Evolutionary conservation across 2,113 vertebrate genomes (phyloP), one percentile per base, ranked within the genome.

Genomic region (Vulpes lagopus): DNA sequence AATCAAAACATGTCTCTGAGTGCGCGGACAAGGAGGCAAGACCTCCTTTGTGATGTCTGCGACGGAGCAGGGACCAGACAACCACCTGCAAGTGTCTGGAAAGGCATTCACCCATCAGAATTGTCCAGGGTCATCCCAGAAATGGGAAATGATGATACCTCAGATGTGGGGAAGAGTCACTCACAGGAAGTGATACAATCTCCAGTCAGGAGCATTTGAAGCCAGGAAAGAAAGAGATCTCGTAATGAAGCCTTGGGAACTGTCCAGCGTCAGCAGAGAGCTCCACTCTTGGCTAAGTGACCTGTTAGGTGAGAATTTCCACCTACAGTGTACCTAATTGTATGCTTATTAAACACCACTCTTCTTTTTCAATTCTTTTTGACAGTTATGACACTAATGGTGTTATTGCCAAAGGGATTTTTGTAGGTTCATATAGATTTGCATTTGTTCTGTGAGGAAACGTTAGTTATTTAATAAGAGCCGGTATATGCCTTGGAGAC

Each of bases 331-430:
- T 78, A 74, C 53, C 43, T 87, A 84, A 78, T 25, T 79, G 5
- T 51, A 55, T 92, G n/a, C 71, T 92, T 89, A 82, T 62, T 83
- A 79, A 94, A 86, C 12, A 76, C n/a, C 3, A 55, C 20, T 65
- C 49, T 59, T 82, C 32, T 35, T 91, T 74, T 73, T 51, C n/a
- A 89, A 27, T 80, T 88, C 57, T 59, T 82, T 51, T 89, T 65
- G 74, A 82, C 76, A 95, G 35, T 91, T 57, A 55, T 30, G 53
- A 53, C 80, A 92, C 62, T 92, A 80, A 90, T 59, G 84, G 25
- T 95, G 35, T 83, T 90, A 67, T 43, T 89, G 71, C 62, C 74
- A 43, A 94, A 93, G 85, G 95, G 65, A 80, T 93, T 89, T 95
- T 43, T 95, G 16, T 67, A 89, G 62, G 62, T 90, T 97, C 51